Evolutionary conservation across 1,140 invertebrate species (phyloP).

Genomic region (Drosophila santomea): DNA sequence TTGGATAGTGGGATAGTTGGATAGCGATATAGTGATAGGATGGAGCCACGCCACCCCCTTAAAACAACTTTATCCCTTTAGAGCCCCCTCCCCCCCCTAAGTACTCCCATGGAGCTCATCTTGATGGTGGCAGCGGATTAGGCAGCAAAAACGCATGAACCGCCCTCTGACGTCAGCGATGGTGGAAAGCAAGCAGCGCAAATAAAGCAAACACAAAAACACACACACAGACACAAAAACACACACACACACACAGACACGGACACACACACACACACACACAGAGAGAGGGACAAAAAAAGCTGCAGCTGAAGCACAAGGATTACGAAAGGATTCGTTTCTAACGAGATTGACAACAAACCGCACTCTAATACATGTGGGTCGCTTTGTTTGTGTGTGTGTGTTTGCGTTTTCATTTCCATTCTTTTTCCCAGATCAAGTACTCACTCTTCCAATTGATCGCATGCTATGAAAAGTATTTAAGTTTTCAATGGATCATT

Average conservation of each 20-base stretch:
- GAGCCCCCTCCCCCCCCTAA: neutral
- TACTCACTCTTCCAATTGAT: neutral
- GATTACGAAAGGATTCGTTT: slow-evolving; percentile 83
- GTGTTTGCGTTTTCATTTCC: slow-evolving; percentile 51
- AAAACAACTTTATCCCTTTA: neutral
- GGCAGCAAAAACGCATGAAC: slow-evolving; percentile 67
- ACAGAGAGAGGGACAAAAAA: slow-evolving; percentile 25
- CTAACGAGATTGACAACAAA: slow-evolving; percentile 83
- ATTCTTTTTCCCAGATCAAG: slow-evolving; percentile 8
- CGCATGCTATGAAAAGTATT: neutral
- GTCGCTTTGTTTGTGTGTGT: neutral
- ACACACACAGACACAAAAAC: neutral
- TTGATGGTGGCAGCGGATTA: slow-evolving; percentile 79
- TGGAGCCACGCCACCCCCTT: neutral
- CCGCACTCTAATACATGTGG: slow-evolving; percentile 50
- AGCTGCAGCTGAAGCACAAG: slow-evolving; percentile 78
- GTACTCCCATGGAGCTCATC: slow-evolving; percentile 49
- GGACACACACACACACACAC: neutral
- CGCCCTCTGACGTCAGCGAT: slow-evolving; percentile 27
- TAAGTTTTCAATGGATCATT: no score
- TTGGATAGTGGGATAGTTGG: neutral
- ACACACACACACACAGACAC: slow-evolving; percentile 38
- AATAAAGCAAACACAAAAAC: slow-evolving; percentile 67
- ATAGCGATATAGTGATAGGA: slow-evolving; percentile 38
- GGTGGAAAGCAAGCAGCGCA: slow-evolving; percentile 12